Conservation (phyloP, 2,113 vertebrate genomes). For the Thryonomys swinderianus region DNA sequence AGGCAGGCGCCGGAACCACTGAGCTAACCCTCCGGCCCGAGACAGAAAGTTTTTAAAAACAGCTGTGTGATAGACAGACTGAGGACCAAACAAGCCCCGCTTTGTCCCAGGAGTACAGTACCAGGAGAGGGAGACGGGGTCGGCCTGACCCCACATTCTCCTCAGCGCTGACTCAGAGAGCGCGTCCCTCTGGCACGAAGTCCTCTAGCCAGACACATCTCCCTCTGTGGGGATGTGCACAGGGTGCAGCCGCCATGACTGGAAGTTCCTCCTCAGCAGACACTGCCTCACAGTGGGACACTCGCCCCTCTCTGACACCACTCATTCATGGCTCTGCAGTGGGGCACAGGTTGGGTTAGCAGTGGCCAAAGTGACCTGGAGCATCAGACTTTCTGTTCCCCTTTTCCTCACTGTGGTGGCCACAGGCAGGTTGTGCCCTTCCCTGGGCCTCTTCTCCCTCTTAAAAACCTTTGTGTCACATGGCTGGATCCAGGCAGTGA, state of each 20-base stretch:
- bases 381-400: not conserved
- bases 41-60: not conserved
- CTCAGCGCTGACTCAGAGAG: constrained; percentile 47
- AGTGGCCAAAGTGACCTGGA: not conserved
- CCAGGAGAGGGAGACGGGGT: not conserved
- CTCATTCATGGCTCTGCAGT: not conserved
- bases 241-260: not conserved
- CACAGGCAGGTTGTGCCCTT: not conserved
- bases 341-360: not conserved
- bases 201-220: not conserved
- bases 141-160: constrained; percentile 44
- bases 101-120: not conserved
- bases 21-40: too few species aligned
- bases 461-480: not conserved
- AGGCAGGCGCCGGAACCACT: too few species aligned
- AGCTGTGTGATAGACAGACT: not conserved
- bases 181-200: not conserved
- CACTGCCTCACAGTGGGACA: rapidly evolving
- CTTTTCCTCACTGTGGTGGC: not conserved
- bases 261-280: not conserved
- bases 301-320: not conserved
- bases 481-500: not conserved
- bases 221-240: not conserved
- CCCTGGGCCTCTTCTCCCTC: not conserved
- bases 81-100: not conserved